A percentile compares a stretch with the other conserved stretches of the same genome.
Conservation (phyloP, 2,888 invertebrate genomes). For the Notocelia uddmanniana region DNA sequence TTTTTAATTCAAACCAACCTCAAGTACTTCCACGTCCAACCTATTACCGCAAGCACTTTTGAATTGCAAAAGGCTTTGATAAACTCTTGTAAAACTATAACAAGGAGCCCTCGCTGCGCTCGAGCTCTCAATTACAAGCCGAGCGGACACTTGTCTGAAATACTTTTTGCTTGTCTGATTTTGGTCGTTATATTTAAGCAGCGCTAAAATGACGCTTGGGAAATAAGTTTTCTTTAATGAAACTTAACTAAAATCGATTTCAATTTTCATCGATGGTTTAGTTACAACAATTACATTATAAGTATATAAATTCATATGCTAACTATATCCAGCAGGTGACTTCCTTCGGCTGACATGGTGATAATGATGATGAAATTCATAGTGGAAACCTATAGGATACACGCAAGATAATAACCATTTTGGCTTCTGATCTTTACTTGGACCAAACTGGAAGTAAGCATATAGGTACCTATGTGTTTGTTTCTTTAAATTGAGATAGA, state of each 20-base stretch:
- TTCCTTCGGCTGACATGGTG: no score
- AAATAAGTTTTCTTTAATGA: background rate
- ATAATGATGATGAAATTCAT: no score
- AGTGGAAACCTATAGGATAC: no score
- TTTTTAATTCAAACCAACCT: background rate
- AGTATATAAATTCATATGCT: no score
- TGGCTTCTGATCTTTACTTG: no score
- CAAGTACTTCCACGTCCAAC: background rate
- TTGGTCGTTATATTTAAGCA: background rate
- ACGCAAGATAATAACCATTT: no score
- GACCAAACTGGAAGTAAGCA: no score
- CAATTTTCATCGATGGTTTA: no score
- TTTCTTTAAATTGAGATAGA: no score
- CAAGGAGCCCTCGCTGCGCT: slow-evolving; percentile 5
- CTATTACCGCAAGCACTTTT: slow-evolving; percentile 1
- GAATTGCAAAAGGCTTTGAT: background rate
- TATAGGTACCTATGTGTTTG: no score
- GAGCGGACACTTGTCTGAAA: slow-evolving; percentile 15
- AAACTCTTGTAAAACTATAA: slow-evolving; percentile 23
- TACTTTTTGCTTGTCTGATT: slow-evolving; percentile 28
- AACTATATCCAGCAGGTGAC: no score
- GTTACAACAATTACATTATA: background rate
- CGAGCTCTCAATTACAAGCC: slow-evolving; percentile 14
- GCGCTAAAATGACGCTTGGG: slow-evolving; percentile 28
- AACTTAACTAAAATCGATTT: background rate